Evolutionary conservation across 2,113 vertebrate genomes (phyloP).

Genomic region (Procavia capensis): DNA sequence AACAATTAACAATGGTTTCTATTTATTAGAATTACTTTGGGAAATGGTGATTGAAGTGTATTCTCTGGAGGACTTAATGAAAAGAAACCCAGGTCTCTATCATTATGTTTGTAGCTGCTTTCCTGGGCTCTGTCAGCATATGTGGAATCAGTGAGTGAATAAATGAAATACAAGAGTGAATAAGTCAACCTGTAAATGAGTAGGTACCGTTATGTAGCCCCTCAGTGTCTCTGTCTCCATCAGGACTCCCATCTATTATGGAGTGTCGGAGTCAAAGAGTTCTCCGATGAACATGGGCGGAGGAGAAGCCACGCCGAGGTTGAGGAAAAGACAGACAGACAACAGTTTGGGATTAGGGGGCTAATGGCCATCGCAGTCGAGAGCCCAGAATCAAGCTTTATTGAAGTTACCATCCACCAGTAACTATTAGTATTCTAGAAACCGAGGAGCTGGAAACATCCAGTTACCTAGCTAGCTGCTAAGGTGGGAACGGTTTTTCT

Average conservation of each 20-base stretch:
- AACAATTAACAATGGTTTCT: constrained; percentile 16
- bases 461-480: no score
- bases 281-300: no score
- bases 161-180: not conserved
- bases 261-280: no score
- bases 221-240: not conserved
- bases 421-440: no score
- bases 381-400: no score
- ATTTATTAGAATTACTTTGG: constrained; percentile 38
- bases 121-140: not conserved
- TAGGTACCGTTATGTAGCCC: not conserved
- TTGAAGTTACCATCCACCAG: no score
- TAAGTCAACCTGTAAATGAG: not conserved
- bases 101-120: not conserved
- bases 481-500: no score
- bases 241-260: not conserved
- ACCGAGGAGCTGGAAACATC: no score
- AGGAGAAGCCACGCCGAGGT: no score
- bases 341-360: no score
- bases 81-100: constrained; percentile 27
- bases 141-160: not conserved
- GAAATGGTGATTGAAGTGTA: not conserved
- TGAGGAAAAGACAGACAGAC: no score
- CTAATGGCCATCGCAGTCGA: no score
- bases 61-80: constrained; percentile 29